Conservation (phyloP, 2,797 vertebrate genomes). For the Poeciliopsis presidionis region DNA sequence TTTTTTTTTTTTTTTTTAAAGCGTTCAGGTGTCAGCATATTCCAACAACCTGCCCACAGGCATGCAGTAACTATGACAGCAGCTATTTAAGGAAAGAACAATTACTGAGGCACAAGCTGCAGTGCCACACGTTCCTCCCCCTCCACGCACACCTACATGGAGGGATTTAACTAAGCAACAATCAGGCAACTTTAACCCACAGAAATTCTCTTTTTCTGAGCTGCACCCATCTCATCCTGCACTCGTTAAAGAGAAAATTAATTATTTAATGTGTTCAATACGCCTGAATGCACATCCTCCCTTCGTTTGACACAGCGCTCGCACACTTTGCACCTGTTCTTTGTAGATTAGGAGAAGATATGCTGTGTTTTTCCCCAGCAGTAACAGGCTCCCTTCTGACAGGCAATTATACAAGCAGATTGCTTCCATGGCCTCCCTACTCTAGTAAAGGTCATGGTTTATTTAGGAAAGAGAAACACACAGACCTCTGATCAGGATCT, state of each 20-base stretch:
- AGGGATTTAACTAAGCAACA: constrained; percentile 57
- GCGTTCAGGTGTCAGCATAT: constrained; percentile 71
- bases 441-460: constrained; percentile 79
- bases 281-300: constrained; percentile 10
- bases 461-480: constrained; percentile 66
- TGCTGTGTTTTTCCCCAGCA: constrained; percentile 69
- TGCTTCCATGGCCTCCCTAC: constrained; percentile 74
- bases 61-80: constrained; percentile 79
- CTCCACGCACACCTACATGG: constrained; percentile 56
- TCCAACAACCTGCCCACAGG: constrained; percentile 71
- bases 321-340: constrained; percentile 63
- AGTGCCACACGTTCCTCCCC: constrained; percentile 55
- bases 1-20: constrained; percentile 15
- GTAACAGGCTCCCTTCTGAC: constrained; percentile 79
- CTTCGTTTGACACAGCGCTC: constrained; percentile 17
- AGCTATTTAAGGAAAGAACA: constrained; percentile 81
- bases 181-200: constrained; percentile 63
- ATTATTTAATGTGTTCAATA: constrained; percentile 36
- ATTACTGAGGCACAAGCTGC: constrained; percentile 71
- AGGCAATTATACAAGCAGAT: constrained; percentile 83
- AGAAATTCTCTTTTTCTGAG: constrained; percentile 41
- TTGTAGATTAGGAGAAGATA: constrained; percentile 73
- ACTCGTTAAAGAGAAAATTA: constrained; percentile 39
- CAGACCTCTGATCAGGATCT: constrained; percentile 63
- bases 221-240: constrained; percentile 11